These are phyloP conservation scores for Pangasius sanitwongsei DNA, from an alignment of 2,797 vertebrate species.

Conservation along the genomic window DNA sequence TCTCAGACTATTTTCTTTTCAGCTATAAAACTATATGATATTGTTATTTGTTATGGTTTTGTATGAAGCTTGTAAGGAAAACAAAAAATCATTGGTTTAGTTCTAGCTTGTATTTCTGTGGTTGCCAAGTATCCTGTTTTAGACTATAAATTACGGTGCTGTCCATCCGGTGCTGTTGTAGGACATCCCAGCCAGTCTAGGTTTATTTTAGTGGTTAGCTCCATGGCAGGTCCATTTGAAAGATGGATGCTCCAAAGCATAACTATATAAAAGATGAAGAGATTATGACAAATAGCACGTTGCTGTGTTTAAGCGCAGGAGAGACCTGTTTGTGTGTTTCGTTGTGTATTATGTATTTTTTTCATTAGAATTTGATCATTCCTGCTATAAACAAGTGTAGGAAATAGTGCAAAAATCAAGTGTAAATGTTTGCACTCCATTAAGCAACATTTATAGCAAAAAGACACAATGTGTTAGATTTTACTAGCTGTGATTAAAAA, in stretches of 20 bases:
- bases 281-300: neutral
- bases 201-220: conserved; percentile 46
- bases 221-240: conserved; percentile 5
- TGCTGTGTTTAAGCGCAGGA: neutral
- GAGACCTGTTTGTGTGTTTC: neutral
- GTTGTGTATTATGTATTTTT: too few species aligned
- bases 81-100: conserved; percentile 46
- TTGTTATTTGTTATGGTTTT: conserved; percentile 56
- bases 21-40: conserved; percentile 44
- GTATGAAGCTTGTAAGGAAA: conserved; percentile 19
- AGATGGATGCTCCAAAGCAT: neutral
- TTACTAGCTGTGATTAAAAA: neutral
- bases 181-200: conserved; percentile 34
- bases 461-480: neutral
- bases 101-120: conserved; percentile 50
- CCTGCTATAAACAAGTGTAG: neutral
- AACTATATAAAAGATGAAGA: neutral
- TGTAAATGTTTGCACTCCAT: neutral
- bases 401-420: neutral
- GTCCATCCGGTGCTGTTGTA: conserved; percentile 49
- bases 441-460: neutral
- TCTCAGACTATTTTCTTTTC: conserved; percentile 26
- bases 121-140: conserved; percentile 54
- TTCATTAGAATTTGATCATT: neutral
- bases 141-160: conserved; percentile 60